Evolutionary conservation across 2,797 vertebrate genomes (phyloP), one percentile per base, ranked within the genome.

Genomic region (Otolemur crassicaudatus): DNA sequence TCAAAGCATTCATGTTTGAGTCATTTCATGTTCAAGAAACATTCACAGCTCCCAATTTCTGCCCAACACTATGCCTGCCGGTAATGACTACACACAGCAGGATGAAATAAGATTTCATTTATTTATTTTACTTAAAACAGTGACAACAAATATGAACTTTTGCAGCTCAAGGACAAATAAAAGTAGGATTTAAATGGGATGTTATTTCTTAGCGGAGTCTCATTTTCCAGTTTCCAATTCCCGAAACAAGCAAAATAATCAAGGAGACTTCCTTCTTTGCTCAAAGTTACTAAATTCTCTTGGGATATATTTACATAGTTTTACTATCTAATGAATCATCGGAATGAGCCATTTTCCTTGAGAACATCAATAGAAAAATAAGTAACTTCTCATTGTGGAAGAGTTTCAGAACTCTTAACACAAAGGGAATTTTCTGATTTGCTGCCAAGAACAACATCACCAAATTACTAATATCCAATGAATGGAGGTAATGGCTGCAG

Each of bases 391-490:
- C 63, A 84, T 67, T 76, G 81, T n/a, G 43, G 43, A 27, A 19
- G 69, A 94, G 13, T 72, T 97, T 97, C 87, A 79, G 65, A 77
- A 80, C n/a, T 96, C 49, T 89, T 43, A 25, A 85, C 14, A 82
- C n/a, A 97, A 97, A 94, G 46, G 20, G 22, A 20, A 40, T 67
- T 97, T 97, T 91, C 56, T 93, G 34, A 85, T 94, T 97, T 86
- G 29, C 65, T 63, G 13, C 9, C 65, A 49, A 53, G 49, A 46
- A 43, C 40, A 86, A 56, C 5, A 96, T 10, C 4, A 29, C 22
- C 43, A n/a, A 69, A 91, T 94, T 72, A 92, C 23, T 34, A 91
- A 90, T 20, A 73, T 0, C 2, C 6, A 58, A 20, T 37, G 53
- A 94, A 40, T 94, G 16, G 6, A 88, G 46, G 31, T 25, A 73